Evolutionary conservation across 2,797 vertebrate genomes (phyloP), one percentile per base, ranked within the genome.

Genomic region (Sebastes dallii): DNA sequence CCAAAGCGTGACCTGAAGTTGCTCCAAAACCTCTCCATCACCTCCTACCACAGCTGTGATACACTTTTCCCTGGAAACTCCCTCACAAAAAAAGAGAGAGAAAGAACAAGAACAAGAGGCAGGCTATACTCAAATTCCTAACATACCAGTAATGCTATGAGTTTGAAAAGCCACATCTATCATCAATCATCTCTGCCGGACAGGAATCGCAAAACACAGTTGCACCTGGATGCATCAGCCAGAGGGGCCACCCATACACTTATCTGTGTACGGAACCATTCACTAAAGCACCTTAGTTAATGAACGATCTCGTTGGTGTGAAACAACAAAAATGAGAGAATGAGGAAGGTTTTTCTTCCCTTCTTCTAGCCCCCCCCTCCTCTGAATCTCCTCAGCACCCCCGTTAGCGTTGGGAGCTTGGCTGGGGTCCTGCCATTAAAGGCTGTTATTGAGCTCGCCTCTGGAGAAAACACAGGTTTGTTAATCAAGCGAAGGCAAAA

Each of bases 401-500:
- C 70, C 1, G 36, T 86, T 80, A 81, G 74, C 1, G 16, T 60
- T 65, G 25, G 56, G 24, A 62, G 75, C 62, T 85, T 82, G 78
- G 55, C 81, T 77, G 66, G 60, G 62, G 39, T 85, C 62, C 74
- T 81, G 71, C 80, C 78, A 77, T 89, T 90, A 78, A 84, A 81
- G 52, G 59, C 79, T 52, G 69, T 75, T 89, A 86, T 89, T 80
- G 88, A 94, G 85, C 78, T 56, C 27, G 81, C 78, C 89, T 78
- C 79, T 66, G 60, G 87, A 88, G 90, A 92, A 87, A 94, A 94
- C 90, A 84, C 89, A 88, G 91, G 93, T 95, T 95, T 94, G 89
- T 91, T 95, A 95, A 95, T 95, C 94, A 96, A 93, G 91, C 77
- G 66, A 86, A 88, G 92, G 92, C 84, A 90, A 93, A 95, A 92